Evolutionary conservation across 2,888 invertebrate species (phyloP).

Genomic region (Scaptomyza caliginosa): DNA sequence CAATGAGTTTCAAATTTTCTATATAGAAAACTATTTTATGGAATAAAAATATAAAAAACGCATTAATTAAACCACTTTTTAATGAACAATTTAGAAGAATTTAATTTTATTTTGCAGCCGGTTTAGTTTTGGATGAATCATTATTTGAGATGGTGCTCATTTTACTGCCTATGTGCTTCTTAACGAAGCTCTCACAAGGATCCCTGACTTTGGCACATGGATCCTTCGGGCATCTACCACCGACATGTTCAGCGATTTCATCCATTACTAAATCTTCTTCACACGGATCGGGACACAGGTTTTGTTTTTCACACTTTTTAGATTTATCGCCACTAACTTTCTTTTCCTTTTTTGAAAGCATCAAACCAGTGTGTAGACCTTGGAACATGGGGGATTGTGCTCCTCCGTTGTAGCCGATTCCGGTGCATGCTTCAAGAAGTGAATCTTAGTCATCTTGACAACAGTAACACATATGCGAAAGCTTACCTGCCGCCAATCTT

Average conservation of each 20-base stretch:
- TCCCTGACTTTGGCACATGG: constrained; percentile 11
- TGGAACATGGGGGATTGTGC: neutral
- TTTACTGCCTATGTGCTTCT: constrained; percentile 4
- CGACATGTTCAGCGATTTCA: constrained; percentile 12
- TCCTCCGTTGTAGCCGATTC: constrained; percentile 4
- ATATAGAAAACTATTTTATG: constrained; percentile 32
- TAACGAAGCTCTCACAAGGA: constrained; percentile 7
- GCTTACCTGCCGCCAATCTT: constrained; percentile 46
- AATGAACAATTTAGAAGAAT: neutral
- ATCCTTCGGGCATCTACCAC: constrained; percentile 12
- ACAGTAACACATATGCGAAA: too few relatives aligned
- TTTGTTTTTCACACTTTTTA: neutral
- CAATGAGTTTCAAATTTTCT: constrained; percentile 82
- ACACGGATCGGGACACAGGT: constrained; percentile 1
- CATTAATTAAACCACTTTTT: neutral
- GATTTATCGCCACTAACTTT: neutral
- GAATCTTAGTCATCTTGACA: neutral
- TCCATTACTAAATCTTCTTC: constrained; percentile 20
- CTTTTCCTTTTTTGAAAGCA: constrained; percentile 3
- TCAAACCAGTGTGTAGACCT: constrained; percentile 10
- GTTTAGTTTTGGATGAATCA: neutral
- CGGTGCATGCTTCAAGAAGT: constrained; percentile 30
- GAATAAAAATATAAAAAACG: neutral
- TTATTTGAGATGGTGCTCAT: neutral
- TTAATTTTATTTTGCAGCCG: neutral